A percentile compares a stretch with the other conserved stretches of the same genome.
These are phyloP conservation scores for Simalia tracyae DNA, from an alignment of 2,797 vertebrate species.

Conservation along the genomic window DNA sequence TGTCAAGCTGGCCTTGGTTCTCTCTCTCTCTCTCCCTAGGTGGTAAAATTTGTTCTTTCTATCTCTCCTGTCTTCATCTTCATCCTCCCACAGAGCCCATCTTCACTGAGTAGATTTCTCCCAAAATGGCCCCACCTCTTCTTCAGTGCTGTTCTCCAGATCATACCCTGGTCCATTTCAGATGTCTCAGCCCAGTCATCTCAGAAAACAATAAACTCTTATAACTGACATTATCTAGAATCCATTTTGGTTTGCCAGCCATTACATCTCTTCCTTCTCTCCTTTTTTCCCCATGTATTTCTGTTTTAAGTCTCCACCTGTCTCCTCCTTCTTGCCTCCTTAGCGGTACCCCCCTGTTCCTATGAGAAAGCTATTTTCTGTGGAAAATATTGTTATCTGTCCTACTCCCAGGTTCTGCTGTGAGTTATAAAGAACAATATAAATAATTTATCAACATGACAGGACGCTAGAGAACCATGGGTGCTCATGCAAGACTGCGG, in stretches of 20 bases:
- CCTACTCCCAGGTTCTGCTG: neutral
- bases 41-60: neutral
- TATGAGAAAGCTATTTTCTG: neutral
- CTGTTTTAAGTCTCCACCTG: neutral
- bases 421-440: neutral
- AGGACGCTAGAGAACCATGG: neutral
- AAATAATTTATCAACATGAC: neutral
- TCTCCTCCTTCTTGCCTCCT: neutral
- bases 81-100: neutral
- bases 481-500: neutral
- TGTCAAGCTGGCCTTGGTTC: neutral
- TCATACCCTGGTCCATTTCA: neutral
- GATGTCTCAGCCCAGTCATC: neutral
- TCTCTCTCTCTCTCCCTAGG: too few relatives aligned
- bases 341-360: neutral
- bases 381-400: neutral
- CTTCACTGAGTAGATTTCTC: neutral
- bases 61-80: neutral
- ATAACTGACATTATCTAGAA: neutral
- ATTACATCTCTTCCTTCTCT: neutral
- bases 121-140: neutral
- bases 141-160: neutral
- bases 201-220: neutral
- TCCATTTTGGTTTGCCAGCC: neutral
- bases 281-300: neutral